Conservation (phyloP, 2,113 vertebrate species). For the Lophius piscatorius region DNA sequence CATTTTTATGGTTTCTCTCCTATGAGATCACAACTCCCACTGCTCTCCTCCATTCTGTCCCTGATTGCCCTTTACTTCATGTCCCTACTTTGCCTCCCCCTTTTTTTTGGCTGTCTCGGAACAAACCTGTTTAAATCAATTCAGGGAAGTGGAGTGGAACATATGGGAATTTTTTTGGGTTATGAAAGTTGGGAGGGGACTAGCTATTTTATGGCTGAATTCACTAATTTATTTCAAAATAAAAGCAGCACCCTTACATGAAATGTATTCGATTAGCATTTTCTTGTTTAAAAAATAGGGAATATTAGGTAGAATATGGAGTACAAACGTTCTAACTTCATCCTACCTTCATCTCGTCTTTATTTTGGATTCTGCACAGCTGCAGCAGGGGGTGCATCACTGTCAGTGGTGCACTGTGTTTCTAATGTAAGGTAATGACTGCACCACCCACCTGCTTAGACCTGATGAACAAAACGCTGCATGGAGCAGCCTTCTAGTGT, state of each 20-base stretch:
- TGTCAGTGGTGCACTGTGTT: background rate
- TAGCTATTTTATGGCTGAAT: no score
- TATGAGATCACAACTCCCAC: slow-evolving; percentile 38
- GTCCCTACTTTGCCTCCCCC: slow-evolving; percentile 20
- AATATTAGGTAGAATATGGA: no score
- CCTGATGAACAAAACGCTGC: background rate
- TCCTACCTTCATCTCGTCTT: background rate
- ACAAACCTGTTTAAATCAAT: no score
- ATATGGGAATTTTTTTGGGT: no score
- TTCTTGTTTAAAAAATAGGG: no score
- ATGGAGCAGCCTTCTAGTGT: background rate
- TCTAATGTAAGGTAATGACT: background rate
- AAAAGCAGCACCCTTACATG: no score
- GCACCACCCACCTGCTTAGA: background rate
- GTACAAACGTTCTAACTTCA: no score
- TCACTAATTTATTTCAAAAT: no score
- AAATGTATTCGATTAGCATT: no score
- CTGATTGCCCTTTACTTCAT: slow-evolving; percentile 37
- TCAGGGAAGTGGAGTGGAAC: no score
- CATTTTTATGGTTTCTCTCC: slow-evolving; percentile 52
- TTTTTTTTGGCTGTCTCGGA: no score
- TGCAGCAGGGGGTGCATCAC: background rate
- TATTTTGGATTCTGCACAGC: slow-evolving; percentile 3
- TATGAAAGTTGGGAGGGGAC: no score
- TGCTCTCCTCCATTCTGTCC: slow-evolving; percentile 34